phyloP scores from a whole-genome alignment of 1,140 invertebrate species.

The Arctopsyche grandis region DNA sequence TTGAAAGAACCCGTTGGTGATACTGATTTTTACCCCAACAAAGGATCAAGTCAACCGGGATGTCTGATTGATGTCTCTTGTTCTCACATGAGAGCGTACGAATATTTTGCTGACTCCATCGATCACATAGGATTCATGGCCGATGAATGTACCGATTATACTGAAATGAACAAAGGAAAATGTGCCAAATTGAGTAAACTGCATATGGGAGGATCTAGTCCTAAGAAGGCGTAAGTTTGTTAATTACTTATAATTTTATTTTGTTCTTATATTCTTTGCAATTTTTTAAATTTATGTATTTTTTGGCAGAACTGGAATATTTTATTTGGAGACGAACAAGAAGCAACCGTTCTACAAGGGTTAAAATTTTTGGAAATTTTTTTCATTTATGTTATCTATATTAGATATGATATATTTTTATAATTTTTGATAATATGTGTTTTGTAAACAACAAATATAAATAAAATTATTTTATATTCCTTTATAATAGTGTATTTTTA shows the following conservation, averaged over 20 bases:
- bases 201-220: slow-evolving; percentile 57
- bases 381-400: too few relatives aligned
- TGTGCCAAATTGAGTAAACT: slow-evolving; percentile 57
- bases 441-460: too few relatives aligned
- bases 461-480: too few relatives aligned
- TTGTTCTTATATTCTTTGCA: not conserved
- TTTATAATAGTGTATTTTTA: too few relatives aligned
- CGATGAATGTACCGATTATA: slow-evolving; percentile 57
- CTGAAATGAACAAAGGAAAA: slow-evolving; percentile 55
- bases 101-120: slow-evolving; percentile 67
- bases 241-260: not conserved
- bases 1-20: slow-evolving; percentile 60
- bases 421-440: too few relatives aligned
- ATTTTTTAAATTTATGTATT: not conserved
- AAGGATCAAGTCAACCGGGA: slow-evolving; percentile 72
- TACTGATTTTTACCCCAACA: slow-evolving; percentile 70
- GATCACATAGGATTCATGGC: slow-evolving; percentile 61
- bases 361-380: not conserved
- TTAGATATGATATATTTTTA: too few relatives aligned
- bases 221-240: slow-evolving; percentile 44
- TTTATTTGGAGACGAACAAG: slow-evolving; percentile 10
- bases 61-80: slow-evolving; percentile 65
- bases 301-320: slow-evolving; percentile 12
- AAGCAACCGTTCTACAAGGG: slow-evolving; percentile 14
- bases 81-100: slow-evolving; percentile 65